A percentile compares a stretch with the other conserved stretches of the same genome.
phyloP scores from a whole-genome alignment of 37 sponge, comb jelly and placozoan species.

The Haliclona indistincta region DNA sequence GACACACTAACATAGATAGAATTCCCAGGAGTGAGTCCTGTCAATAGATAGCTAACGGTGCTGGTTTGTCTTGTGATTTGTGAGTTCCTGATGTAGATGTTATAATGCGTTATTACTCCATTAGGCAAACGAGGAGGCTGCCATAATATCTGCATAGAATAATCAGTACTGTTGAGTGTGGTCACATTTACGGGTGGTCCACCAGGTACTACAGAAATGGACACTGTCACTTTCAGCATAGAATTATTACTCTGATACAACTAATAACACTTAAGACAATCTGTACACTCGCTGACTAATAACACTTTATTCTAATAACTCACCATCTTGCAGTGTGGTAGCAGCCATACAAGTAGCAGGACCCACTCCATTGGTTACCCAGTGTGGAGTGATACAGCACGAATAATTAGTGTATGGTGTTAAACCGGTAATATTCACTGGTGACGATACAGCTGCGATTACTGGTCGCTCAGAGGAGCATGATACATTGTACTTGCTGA shows the following conservation, averaged over 20 bases:
- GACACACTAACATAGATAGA: background rate
- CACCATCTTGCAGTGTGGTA: background rate
- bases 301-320: too few species aligned
- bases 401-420: constrained; percentile 6
- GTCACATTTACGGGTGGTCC: background rate
- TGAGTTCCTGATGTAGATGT: background rate
- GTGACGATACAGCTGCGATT: background rate
- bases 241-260: too few species aligned
- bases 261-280: too few species aligned
- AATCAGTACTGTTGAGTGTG: background rate
- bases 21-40: background rate
- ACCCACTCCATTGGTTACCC: background rate
- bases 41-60: background rate
- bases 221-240: too few species aligned
- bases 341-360: background rate
- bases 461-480: background rate
- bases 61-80: background rate
- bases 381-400: constrained; percentile 3
- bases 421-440: background rate
- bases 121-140: background rate
- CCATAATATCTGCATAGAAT: background rate
- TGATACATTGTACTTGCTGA: background rate
- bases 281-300: too few species aligned
- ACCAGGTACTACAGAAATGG: too few species aligned
- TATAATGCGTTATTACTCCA: background rate